Base-by-base conservation (phyloP, 2,113 vertebrate species). In the Chionodraco myersi region DNA sequence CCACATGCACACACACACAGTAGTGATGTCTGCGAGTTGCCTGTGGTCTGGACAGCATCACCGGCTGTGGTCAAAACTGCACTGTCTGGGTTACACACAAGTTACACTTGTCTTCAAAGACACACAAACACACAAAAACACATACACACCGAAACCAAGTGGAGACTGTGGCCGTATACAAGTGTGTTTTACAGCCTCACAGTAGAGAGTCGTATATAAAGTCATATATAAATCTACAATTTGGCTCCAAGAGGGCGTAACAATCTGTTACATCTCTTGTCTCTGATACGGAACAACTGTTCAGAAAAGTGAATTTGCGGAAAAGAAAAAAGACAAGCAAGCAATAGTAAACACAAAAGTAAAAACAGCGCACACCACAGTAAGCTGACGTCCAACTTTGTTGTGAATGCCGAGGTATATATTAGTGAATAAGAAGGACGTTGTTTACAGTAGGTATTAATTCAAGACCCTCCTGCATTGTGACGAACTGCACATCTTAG, bases 31-130 rank as follows among this genome's bases (percentile, higher is more conserved):
- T 89, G 79, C 10, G 30, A 83, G 83, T 75, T 30, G 30, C 30
- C 30, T 86, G 89, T 76, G 87, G 91, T 93, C 91, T 93, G 91
- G 87, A 93, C 77, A 93, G 75, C 66, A 84, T 93, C 90, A 93
- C 66, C 64, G 75, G 77, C 83, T 90, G 92, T 75, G 85, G 91
- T 90, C 89, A 88, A 72, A 81, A 77, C 77, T 62, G 82, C 75
- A 57, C 70, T 79, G 88, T 89, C 86, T 92, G 87, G 88, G 79
- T 87, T 89, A 86, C 85, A 92, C 82, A 90, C 85, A 91, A 85
- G 90, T 92, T 92, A 91, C 87, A 89, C 89, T 91, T 71, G 74
- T 83, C 79, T 88, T 88, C 65, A 90, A 74, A 84, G 60, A 85
- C 71, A 72, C 72, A 85, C 73, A 77, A 49, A 72, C 62, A 30